These are phyloP conservation scores for Microtus pennsylvanicus DNA, from an alignment of 2,113 vertebrate genomes.

Conservation along the genomic window DNA sequence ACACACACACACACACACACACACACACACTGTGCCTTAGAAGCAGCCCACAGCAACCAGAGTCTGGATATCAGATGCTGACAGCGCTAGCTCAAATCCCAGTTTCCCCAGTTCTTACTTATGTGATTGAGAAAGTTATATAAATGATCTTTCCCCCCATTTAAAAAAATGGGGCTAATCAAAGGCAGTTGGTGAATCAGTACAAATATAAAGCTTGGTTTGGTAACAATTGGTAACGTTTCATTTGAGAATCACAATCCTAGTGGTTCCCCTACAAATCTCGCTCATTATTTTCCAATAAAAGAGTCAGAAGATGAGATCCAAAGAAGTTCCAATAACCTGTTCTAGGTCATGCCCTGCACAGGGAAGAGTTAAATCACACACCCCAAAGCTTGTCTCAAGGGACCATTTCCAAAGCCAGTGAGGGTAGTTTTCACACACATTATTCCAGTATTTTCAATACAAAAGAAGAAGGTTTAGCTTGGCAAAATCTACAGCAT, in stretches of 20 bases:
- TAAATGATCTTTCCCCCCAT: neutral
- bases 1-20: neutral
- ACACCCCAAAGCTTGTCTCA: neutral
- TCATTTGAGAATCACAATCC: neutral
- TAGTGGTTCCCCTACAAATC: neutral
- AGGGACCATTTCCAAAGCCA: conserved; percentile 20
- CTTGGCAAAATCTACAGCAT: conserved; percentile 63
- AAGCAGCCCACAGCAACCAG: neutral
- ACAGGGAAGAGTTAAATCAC: conserved; percentile 1
- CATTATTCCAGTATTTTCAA: conserved; percentile 24
- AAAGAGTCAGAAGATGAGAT: neutral
- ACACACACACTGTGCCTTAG: neutral
- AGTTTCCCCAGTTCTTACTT: neutral
- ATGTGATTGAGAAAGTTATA: neutral
- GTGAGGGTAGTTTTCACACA: neutral
- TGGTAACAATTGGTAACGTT: neutral
- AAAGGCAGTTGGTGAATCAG: neutral
- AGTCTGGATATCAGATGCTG: neutral
- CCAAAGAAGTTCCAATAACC: neutral
- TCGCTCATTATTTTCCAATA: neutral
- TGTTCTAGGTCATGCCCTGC: neutral
- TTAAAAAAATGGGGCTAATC: neutral
- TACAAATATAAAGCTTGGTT: neutral
- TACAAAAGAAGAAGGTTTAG: conserved; percentile 23
- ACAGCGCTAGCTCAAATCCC: neutral